Evolutionary conservation across 2,797 vertebrate species (phyloP), one percentile per base, ranked within the genome.

Genomic region (Lophotriccus pileatus): DNA sequence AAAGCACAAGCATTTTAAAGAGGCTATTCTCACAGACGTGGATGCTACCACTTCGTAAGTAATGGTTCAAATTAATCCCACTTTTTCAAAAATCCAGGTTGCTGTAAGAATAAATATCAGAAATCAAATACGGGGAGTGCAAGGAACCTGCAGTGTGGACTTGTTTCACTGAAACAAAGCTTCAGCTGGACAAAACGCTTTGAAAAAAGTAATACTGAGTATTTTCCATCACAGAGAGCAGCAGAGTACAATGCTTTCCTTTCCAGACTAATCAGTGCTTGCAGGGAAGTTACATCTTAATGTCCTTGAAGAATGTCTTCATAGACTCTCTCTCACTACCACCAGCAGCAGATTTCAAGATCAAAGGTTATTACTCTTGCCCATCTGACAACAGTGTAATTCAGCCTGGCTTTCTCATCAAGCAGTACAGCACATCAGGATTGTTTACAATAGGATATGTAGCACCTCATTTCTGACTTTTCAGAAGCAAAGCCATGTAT

Each of bases 341-440:
- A 81, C 7, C 13, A 91, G 62, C 25, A 86, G 69, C 59, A 87
- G 58, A 89, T 83, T 78, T 87, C 69, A 64, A 81, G 79, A 94
- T 69, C 73, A 92, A 92, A 93, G 84, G 58, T 64, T 82, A 89
- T 22, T 67, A 62, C n/a, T 91, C 43, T 69, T 87, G 81, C 81
- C 43, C 36, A 69, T 69, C 46, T 69, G 81, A 94, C 77, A 94
- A 27, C 62, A 83, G 43, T 0, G 1, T 22, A 52, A 66, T n/a
- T 72, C 59, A 63, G 80, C 41, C 59, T 60, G 86, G 39, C 78
- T 94, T 94, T 82, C 91, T 90, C 76, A 78, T 86, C 66, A 86
- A 76, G 58, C 0, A 8, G 20, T 5, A 53, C 56, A 64, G 50
- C 2, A 0, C 34, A 12, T 0, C 3, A 41, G 53, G 41, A 32